Percentiles rank a stretch among this genome's conserved stretches.
Evolutionary conservation across 2,797 vertebrate species (phyloP).

Genomic region (Coreius guichenoti): DNA sequence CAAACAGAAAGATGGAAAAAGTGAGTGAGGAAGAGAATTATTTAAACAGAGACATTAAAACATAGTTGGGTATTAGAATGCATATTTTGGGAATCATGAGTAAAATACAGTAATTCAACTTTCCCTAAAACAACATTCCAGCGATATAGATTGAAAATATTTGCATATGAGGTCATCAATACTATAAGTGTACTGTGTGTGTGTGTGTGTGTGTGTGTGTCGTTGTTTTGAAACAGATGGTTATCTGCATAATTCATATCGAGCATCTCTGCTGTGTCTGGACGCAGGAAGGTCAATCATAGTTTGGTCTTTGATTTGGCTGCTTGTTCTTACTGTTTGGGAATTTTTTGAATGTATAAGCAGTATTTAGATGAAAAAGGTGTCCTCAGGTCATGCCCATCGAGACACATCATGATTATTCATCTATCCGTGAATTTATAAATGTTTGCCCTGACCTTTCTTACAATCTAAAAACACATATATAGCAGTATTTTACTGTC

Average conservation of each 20-base stretch:
- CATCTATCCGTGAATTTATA: slow-evolving; percentile 29
- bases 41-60: not conserved
- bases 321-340: slow-evolving; percentile 16
- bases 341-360: slow-evolving; percentile 54
- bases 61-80: not conserved
- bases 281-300: slow-evolving; percentile 56
- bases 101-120: not conserved
- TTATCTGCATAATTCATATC: slow-evolving; percentile 61
- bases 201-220: not conserved
- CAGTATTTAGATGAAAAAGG: slow-evolving; percentile 38
- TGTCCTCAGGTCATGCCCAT: slow-evolving; percentile 27
- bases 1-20: slow-evolving; percentile 15
- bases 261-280: slow-evolving; percentile 32
- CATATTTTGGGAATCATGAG: not conserved
- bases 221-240: slow-evolving; percentile 57
- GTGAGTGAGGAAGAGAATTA: not conserved
- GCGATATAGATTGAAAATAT: not conserved
- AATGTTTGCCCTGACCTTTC: slow-evolving; percentile 15
- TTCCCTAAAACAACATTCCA: not conserved
- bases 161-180: not conserved
- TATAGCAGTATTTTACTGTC: not conserved
- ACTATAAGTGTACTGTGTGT: slow-evolving; percentile 6
- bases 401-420: slow-evolving; percentile 50
- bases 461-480: slow-evolving; percentile 8
- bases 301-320: slow-evolving; percentile 42